A percentile compares a stretch with the other conserved stretches of the same genome.
phyloP scores from a whole-genome alignment of 2,797 vertebrate species.

The Chlorospingus semifuscus region DNA sequence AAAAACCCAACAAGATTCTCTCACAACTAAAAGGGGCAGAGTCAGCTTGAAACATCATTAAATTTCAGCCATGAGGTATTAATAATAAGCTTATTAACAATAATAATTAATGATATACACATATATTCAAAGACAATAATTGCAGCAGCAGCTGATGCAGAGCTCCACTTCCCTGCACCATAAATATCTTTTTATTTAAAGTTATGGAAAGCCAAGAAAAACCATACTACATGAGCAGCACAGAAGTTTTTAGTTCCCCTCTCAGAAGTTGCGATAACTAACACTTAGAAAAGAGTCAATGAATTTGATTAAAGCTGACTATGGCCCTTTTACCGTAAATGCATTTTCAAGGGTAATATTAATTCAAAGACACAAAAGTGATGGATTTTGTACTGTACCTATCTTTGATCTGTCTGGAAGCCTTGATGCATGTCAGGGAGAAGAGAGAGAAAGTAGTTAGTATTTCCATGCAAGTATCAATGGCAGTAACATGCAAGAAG shows the following conservation, averaged over 20 bases:
- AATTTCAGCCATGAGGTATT: background rate
- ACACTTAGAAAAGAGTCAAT: background rate
- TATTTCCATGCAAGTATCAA: conserved; percentile 80
- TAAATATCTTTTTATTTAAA: background rate
- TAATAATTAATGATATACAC: background rate
- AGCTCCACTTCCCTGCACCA: background rate
- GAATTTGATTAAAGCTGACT: background rate
- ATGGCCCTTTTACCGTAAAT: background rate
- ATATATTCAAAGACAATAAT: background rate
- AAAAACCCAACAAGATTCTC: background rate
- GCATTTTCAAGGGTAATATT: conserved; percentile 42
- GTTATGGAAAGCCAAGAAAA: background rate
- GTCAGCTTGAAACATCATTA: background rate
- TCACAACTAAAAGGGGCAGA: background rate
- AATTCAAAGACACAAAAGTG: conserved; percentile 60
- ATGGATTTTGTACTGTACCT: conserved; percentile 83
- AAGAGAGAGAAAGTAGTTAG: conserved; percentile 81
- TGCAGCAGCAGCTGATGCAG: background rate
- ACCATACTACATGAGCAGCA: background rate
- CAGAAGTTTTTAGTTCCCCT: background rate
- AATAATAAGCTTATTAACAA: background rate
- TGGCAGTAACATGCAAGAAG: conserved; percentile 75
- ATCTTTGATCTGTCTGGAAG: conserved; percentile 95
- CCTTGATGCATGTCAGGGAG: conserved; percentile 81
- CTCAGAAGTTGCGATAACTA: background rate